Conservation (phyloP, 2,888 invertebrate genomes). For the Scaptomyza polygonia region DNA sequence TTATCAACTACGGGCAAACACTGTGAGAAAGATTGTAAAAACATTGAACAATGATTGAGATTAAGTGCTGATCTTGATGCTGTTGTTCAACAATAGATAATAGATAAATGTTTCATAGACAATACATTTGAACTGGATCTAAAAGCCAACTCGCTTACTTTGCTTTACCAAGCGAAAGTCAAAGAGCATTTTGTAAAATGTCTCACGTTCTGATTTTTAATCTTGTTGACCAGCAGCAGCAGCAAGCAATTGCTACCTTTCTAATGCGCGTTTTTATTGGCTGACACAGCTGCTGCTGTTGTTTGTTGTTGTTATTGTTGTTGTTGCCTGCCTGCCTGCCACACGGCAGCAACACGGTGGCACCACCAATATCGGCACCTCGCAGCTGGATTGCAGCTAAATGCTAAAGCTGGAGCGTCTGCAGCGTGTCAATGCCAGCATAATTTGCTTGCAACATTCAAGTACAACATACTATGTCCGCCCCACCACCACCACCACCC, state of each 20-base stretch:
- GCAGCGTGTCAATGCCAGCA: constrained; percentile 80
- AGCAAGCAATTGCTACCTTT: constrained; percentile 79
- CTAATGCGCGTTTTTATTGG: constrained; percentile 78
- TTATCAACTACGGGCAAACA: constrained; percentile 1
- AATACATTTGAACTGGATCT: constrained; percentile 23
- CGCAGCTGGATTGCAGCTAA: constrained; percentile 47
- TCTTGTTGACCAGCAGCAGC: constrained; percentile 62
- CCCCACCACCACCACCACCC: neutral
- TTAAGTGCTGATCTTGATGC: constrained; percentile 50
- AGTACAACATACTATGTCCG: constrained; percentile 46
- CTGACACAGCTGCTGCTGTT: constrained; percentile 48
- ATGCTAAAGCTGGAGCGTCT: constrained; percentile 44
- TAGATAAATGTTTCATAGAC: constrained; percentile 4
- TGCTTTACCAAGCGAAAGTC: constrained; percentile 51
- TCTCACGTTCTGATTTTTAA: constrained; percentile 80
- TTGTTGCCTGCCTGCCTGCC: constrained; percentile 23
- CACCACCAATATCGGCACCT: constrained; percentile 52
- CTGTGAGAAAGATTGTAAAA: neutral
- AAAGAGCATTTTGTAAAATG: constrained; percentile 74
- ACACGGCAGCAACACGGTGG: constrained; percentile 32
- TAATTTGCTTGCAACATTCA: constrained; percentile 77
- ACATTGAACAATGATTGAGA: constrained; percentile 37
- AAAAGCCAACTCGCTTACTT: constrained; percentile 3
- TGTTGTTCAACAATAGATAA: constrained; percentile 53
- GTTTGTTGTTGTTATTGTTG: constrained; percentile 10